Conservation (phyloP, 2,113 vertebrate species). For the Heptranchias perlo region DNA sequence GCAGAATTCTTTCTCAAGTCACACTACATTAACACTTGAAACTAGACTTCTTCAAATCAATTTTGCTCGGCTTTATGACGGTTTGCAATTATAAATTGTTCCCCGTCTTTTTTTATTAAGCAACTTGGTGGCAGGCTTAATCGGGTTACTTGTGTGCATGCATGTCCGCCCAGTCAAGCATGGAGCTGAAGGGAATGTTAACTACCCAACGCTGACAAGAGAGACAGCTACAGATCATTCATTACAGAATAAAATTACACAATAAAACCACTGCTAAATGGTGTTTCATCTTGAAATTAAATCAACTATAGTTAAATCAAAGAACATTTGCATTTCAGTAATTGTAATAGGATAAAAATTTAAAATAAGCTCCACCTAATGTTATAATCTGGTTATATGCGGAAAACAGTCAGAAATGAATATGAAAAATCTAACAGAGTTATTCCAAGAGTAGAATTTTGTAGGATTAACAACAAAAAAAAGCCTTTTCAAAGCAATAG, state of each 20-base stretch:
- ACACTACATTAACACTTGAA: not conserved
- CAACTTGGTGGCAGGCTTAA: conserved; percentile 7
- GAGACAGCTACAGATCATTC: not conserved
- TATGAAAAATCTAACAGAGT: not conserved
- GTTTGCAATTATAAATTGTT: conserved; percentile 2
- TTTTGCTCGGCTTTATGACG: not conserved
- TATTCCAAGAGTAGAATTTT: not conserved
- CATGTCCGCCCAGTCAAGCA: not conserved
- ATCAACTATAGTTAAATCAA: conserved; percentile 43
- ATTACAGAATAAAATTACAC: not conserved
- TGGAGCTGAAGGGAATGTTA: not conserved
- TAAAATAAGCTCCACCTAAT: conserved; percentile 39
- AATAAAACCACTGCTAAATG: not conserved
- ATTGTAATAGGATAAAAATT: not conserved
- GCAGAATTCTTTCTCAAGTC: not conserved
- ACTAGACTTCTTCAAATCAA: not conserved
- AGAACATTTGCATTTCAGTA: conserved; percentile 46
- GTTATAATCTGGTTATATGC: not conserved
- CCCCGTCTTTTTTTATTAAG: not conserved
- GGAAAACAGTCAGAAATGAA: not conserved
- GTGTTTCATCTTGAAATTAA: not conserved
- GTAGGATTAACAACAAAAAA: not conserved
- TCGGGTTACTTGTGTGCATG: conserved; percentile 18
- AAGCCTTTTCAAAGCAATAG: not conserved
- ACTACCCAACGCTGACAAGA: not conserved